Conservation (phyloP, 2,113 vertebrate genomes). For the Poeciliopsis turrubarensis region DNA sequence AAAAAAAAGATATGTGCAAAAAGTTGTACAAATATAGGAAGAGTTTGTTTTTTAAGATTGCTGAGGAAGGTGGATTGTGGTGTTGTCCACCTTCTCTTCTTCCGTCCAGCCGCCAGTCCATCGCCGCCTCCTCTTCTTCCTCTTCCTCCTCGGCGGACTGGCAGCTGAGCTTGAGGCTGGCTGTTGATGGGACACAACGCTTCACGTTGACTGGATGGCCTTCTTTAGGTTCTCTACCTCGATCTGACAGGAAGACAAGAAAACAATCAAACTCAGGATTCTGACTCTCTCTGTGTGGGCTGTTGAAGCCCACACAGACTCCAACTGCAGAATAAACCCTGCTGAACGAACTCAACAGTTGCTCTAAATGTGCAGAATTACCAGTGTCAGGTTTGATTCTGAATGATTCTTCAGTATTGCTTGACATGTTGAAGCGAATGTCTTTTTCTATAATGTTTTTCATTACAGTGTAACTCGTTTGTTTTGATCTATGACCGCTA, state of each 20-base stretch:
- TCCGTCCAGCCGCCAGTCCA: neutral
- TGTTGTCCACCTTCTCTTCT: slow-evolving; percentile 24
- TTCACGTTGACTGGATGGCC: slow-evolving; percentile 85
- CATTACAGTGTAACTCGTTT: too few species aligned
- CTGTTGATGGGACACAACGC: slow-evolving; percentile 2
- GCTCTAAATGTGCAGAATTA: too few species aligned
- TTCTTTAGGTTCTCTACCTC: slow-evolving; percentile 95
- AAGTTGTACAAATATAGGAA: slow-evolving; percentile 76
- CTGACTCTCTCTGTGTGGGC: too few species aligned
- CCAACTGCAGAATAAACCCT: too few species aligned
- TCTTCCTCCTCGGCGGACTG: slow-evolving; percentile 28
- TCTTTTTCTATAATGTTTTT: too few species aligned
- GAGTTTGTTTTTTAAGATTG: slow-evolving; percentile 68
- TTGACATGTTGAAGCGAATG: too few species aligned
- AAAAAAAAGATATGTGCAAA: slow-evolving; percentile 80
- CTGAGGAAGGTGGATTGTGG: slow-evolving; percentile 39
- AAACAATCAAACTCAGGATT: neutral
- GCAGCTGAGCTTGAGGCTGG: slow-evolving; percentile 44
- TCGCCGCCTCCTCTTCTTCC: slow-evolving; percentile 2
- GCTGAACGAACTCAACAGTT: too few species aligned
- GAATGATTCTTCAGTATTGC: too few species aligned
- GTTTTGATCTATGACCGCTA: too few species aligned
- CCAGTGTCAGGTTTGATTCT: too few species aligned
- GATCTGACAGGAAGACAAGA: slow-evolving; percentile 76
- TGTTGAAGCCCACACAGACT: too few species aligned